Evolutionary conservation across 1,140 invertebrate species (phyloP), one percentile per base, ranked within the genome.

Genomic region (Bombus vancouverensis): DNA sequence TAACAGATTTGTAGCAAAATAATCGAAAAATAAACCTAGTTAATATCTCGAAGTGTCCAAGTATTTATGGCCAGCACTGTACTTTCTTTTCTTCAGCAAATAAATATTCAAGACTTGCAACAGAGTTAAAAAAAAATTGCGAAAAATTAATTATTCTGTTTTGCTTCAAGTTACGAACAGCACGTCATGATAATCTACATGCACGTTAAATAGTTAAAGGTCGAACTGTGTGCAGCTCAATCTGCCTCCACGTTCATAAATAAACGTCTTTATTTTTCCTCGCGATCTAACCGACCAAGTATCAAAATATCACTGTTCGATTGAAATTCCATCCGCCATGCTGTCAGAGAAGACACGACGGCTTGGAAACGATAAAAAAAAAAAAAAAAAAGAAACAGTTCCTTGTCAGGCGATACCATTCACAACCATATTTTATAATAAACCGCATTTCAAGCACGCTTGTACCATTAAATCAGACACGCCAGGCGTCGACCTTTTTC

Each of bases 291-390:
- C 32, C 28, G 6, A 79, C n/a, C 42, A 44, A 79, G n/a, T 47
- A 76, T 79, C 22, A 15, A 79, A 34, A 47, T 79, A 79, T 79
- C 42, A 47, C 77, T 66, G n/a, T 28, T 34, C 22, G 32, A 42
- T 34, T 47, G n/a, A 79, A 79, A 68, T 68, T 34, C 12, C 37
- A 25, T 62, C 13, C 34, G 25, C 62, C 32, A 18, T 47, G 18
- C 28, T 10, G 32, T 65, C 37, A 13, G 12, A 62, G 2, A 34
- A 22, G 25, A 3, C 37, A 42, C 25, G 39, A 9, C 5, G 65
- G 15, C n/a, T 66, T 18, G 1, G 75, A 34, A n/a, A 75, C 9
- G 22, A 34, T 53, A 70, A 39, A 70, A 70, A 70, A 68, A 68
- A 70, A 68, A 34, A 34, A 68, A 9, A 39, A 39, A 22, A 53